These are phyloP conservation scores for Drosophila borealis DNA, from an alignment of 2,888 invertebrate genomes.

Conservation along the genomic window DNA sequence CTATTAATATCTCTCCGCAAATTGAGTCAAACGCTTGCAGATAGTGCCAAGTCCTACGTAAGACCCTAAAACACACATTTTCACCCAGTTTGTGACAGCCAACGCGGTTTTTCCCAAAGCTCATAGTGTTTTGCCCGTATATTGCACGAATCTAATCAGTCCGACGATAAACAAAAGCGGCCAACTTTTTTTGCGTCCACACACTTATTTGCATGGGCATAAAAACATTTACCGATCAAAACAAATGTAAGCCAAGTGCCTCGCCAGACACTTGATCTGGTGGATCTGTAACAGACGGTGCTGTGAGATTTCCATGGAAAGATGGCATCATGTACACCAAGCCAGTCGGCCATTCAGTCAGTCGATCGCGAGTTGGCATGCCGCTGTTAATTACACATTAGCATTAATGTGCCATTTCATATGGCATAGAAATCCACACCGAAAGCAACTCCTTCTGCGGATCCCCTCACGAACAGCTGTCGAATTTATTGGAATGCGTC, in stretches of 20 bases:
- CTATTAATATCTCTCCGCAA: conserved; percentile 42
- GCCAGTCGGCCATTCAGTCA: conserved; percentile 1
- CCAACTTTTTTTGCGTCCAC: conserved; percentile 13
- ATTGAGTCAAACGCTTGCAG: conserved; percentile 31
- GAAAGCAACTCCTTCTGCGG: conserved; percentile 35
- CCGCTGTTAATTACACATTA: conserved; percentile 57
- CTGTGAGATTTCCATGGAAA: neutral
- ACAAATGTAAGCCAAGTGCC: conserved; percentile 39
- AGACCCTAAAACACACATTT: conserved; percentile 27
- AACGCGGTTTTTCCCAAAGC: conserved; percentile 30
- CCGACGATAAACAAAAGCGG: conserved; percentile 34
- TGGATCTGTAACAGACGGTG: conserved; percentile 13
- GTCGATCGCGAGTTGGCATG: conserved; percentile 35
- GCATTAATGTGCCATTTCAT: conserved; percentile 48
- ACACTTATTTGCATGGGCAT: conserved; percentile 42
- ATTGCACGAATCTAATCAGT: conserved; percentile 53
- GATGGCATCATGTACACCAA: neutral
- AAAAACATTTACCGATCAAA: conserved; percentile 19
- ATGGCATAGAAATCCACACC: conserved; percentile 34
- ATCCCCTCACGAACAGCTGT: conserved; percentile 26
- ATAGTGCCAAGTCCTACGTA: conserved; percentile 43
- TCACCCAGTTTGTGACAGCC: conserved; percentile 19
- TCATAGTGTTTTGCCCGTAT: conserved; percentile 13
- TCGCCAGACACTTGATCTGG: conserved; percentile 1
- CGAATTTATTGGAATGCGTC: conserved; percentile 24